Evolutionary conservation across 2,888 invertebrate species (phyloP), one percentile per base, ranked within the genome.

Genomic region (Aphidius colemani): DNA sequence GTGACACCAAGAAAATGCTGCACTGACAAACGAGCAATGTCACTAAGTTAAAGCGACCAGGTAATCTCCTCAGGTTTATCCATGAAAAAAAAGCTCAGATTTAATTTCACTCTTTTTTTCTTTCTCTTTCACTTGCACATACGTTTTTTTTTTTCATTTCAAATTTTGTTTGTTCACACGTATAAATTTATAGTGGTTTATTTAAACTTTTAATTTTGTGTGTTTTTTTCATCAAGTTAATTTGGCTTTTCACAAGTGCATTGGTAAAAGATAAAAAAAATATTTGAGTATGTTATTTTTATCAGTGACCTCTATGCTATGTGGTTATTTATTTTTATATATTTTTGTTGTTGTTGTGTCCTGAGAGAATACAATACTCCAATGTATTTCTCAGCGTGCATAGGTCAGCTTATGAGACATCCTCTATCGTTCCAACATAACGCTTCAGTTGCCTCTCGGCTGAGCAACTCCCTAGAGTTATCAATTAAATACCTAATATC

Each of bases 401-500:
- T 64, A 64, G 75, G 75, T 73, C 75, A 76, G 78, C 77, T 78
- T 77, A 78, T 77, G 77, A 75, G 78, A 77, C 78, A 77, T 78
- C 75, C 73, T 73, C 72, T 72, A 70, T 69, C 71, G 72, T 74
- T 70, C 71, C 71, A 75, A 71, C 76, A 75, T 74, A 70, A 75
- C 72, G 72, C 69, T 76, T 73, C 72, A 75, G 70, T 75, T 77
- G 73, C 68, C 72, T 71, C 70, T 72, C 68, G 70, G 68, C 67
- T 71, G 65, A 72, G 70, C 73, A 74, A 74, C 72, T 75, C 74
- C 74, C 72, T 67, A 69, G 74, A 76, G 72, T 74, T 78, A 76
- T 77, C 77, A 75, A 78, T 78, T 78, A 78, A 78, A 77, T 76
- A 76, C 74, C 74, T 77, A 76, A 78, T 78, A 78, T 75, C 77